These are phyloP conservation scores for Grantiella picta DNA, from an alignment of 2,113 vertebrate genomes.

Conservation along the genomic window DNA sequence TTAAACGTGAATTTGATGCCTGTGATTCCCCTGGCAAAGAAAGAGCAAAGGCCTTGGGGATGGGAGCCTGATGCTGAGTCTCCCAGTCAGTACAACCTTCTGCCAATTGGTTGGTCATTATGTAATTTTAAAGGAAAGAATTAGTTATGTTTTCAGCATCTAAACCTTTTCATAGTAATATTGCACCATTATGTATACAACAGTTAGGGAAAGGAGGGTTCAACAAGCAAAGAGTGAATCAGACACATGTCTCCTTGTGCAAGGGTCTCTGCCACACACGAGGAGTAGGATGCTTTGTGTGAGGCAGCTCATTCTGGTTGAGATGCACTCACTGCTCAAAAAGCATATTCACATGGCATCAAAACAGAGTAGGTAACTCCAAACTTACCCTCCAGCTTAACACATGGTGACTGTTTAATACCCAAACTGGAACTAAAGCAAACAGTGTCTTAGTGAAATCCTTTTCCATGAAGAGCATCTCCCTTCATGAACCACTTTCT, in stretches of 20 bases:
- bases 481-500: neutral
- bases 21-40: neutral
- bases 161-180: neutral
- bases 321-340: neutral
- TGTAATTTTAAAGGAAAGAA: neutral
- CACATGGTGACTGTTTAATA: neutral
- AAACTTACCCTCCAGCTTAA: neutral
- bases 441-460: neutral
- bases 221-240: neutral
- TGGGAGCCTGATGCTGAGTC: neutral
- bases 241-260: neutral
- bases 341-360: neutral
- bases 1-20: neutral
- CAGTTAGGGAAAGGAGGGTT: neutral
- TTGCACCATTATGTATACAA: neutral
- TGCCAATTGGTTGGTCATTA: neutral
- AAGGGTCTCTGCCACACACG: accelerated
- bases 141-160: neutral
- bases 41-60: neutral
- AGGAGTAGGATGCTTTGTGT: neutral
- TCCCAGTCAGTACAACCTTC: neutral
- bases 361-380: neutral
- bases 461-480: neutral
- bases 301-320: neutral
- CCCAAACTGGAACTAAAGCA: neutral